Conservation (phyloP, 2,797 vertebrate species). For the Liasis olivaceus region DNA sequence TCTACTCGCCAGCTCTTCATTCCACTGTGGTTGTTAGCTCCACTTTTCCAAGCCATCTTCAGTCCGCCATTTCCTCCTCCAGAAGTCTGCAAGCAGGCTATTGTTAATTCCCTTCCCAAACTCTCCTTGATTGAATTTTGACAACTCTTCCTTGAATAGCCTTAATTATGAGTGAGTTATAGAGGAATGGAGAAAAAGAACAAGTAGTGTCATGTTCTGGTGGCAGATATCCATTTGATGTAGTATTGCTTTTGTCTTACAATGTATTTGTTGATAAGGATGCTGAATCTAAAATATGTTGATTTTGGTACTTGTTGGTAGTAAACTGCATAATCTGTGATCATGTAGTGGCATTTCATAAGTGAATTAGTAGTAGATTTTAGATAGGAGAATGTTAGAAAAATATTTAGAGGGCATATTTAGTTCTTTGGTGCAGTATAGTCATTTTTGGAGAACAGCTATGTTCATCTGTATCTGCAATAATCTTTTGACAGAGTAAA, state of each 20-base stretch:
- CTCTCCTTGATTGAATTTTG: neutral
- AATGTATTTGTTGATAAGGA: neutral
- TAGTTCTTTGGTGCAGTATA: neutral
- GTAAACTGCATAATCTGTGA: neutral
- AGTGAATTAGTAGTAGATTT: neutral
- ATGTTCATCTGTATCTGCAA: too few relatives aligned
- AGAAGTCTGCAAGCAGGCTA: too few relatives aligned
- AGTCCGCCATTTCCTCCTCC: too few relatives aligned
- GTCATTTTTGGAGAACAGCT: too few relatives aligned
- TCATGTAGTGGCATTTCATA: neutral
- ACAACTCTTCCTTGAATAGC: neutral
- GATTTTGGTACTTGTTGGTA: neutral
- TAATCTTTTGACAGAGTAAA: too few relatives aligned
- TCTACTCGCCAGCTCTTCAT: too few relatives aligned
- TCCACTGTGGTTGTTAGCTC: too few relatives aligned
- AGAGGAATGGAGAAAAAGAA: neutral
- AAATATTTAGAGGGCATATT: neutral
- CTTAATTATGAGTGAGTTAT: neutral
- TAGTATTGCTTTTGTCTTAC: neutral
- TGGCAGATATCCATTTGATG: neutral
- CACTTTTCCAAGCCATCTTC: too few relatives aligned
- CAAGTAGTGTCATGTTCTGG: neutral
- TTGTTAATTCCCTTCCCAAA: neutral
- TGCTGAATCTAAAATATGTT: neutral
- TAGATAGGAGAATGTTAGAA: too few relatives aligned